Evolutionary conservation across 1,140 invertebrate species (phyloP).

Genomic region (Lineus longissimus): DNA sequence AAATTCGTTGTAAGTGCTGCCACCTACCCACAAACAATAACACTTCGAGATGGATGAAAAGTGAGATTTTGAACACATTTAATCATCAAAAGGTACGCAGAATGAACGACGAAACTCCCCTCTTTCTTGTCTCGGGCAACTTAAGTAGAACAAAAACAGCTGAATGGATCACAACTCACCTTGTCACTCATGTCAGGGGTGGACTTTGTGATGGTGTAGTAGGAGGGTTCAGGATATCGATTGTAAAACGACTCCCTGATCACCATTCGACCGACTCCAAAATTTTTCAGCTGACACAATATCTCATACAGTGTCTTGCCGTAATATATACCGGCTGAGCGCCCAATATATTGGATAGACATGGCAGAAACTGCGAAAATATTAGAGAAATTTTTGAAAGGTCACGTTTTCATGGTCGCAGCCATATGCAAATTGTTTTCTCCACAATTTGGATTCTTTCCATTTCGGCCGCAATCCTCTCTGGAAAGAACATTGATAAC

Average conservation of each 20-base stretch:
- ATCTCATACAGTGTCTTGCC: constrained; percentile 21
- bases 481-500: too few species aligned
- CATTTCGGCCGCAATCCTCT: too few species aligned
- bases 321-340: not conserved
- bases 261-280: constrained; percentile 19
- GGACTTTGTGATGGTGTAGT: constrained; percentile 3
- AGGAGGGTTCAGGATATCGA: constrained; percentile 17
- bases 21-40: not conserved
- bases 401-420: too few species aligned
- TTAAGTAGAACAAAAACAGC: not conserved
- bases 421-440: too few species aligned
- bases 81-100: not conserved
- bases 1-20: not conserved
- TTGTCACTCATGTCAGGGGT: not conserved
- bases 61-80: too few species aligned
- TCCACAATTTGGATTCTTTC: too few species aligned
- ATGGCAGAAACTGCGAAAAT: too few species aligned
- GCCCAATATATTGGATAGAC: constrained; percentile 13
- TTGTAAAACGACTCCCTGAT: constrained; percentile 13
- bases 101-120: not conserved
- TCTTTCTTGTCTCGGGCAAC: not conserved
- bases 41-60: not conserved
- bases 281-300: constrained; percentile 17
- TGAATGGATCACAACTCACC: not conserved
- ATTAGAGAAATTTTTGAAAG: too few species aligned